Conservation (phyloP, 2,888 invertebrate species). For the Cordilura impudica region DNA sequence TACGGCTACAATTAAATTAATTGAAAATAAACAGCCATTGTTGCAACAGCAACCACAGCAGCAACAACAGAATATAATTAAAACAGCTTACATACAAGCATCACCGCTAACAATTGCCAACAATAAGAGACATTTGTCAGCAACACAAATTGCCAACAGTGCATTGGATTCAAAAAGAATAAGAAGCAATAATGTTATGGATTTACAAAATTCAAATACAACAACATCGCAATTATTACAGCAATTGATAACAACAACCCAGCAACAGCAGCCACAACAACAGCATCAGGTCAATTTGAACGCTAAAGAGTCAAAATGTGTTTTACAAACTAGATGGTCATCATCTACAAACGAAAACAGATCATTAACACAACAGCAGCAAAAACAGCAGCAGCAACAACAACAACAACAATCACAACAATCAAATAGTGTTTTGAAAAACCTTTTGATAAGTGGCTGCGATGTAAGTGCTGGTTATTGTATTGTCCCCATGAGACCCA, state of each 20-base stretch:
- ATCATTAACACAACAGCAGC: conserved; percentile 40
- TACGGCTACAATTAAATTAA: conserved; percentile 72
- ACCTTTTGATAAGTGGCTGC: conserved; percentile 96
- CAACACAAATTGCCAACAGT: conserved; percentile 59
- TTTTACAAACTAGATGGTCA: conserved; percentile 23
- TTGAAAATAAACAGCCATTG: conserved; percentile 66
- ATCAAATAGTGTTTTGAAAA: conserved; percentile 87
- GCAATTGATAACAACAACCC: conserved; percentile 80
- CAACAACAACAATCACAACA: conserved; percentile 75
- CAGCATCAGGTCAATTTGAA: conserved; percentile 51
- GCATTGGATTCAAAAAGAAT: conserved; percentile 72
- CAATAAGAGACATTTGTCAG: conserved; percentile 72
- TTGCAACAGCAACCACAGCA: conserved; percentile 43
- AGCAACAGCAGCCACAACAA: conserved; percentile 72
- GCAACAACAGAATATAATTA: conserved; percentile 48
- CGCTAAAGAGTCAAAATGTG: conserved; percentile 28
- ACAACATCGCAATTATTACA: conserved; percentile 80
- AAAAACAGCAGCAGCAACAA: conserved; percentile 64
- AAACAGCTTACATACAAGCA: conserved; percentile 58
- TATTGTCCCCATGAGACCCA: conserved; percentile 84
- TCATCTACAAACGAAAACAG: conserved; percentile 37
- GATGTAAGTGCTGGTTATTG: conserved; percentile 96
- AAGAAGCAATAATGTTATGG: conserved; percentile 65
- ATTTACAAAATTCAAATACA: conserved; percentile 59
- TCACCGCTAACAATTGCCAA: conserved; percentile 48